Evolutionary conservation across 2,888 invertebrate species (phyloP).

Genomic region (Teleogryllus oceanicus): DNA sequence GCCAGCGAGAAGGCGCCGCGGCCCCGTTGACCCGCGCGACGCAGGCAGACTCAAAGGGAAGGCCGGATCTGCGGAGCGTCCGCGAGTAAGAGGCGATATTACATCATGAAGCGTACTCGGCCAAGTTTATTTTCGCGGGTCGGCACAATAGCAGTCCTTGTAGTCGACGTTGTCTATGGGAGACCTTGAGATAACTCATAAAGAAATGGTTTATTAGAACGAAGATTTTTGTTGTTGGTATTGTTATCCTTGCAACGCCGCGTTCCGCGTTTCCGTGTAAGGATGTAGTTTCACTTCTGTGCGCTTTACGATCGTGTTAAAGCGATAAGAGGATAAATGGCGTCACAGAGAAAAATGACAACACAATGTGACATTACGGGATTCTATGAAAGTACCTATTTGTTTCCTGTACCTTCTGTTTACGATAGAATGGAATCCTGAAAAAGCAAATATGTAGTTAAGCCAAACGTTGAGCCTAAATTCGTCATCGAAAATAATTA

Average conservation of each 20-base stretch:
- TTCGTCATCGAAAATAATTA: no score
- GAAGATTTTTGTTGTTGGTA: neutral
- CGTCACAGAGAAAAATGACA: no score
- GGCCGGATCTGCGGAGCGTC: neutral
- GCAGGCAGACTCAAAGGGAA: neutral
- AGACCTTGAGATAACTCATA: slow-evolving; percentile 1
- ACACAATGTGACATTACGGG: no score
- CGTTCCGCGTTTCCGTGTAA: no score
- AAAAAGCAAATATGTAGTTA: no score
- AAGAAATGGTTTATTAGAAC: neutral
- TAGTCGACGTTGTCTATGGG: neutral
- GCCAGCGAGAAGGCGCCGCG: neutral
- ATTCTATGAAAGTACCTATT: no score
- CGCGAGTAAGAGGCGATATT: neutral
- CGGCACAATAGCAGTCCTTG: neutral
- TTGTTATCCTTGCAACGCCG: neutral
- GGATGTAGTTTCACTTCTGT: no score
- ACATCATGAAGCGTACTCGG: neutral
- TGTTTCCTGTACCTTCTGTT: no score
- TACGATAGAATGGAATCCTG: no score
- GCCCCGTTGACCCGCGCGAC: neutral
- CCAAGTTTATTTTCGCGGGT: neutral
- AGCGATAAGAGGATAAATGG: no score
- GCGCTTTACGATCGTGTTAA: no score
- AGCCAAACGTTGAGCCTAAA: no score